Evolutionary conservation across 2,113 vertebrate genomes (phyloP), one percentile per base, ranked within the genome.

Genomic region (Leucoraja erinaceus): DNA sequence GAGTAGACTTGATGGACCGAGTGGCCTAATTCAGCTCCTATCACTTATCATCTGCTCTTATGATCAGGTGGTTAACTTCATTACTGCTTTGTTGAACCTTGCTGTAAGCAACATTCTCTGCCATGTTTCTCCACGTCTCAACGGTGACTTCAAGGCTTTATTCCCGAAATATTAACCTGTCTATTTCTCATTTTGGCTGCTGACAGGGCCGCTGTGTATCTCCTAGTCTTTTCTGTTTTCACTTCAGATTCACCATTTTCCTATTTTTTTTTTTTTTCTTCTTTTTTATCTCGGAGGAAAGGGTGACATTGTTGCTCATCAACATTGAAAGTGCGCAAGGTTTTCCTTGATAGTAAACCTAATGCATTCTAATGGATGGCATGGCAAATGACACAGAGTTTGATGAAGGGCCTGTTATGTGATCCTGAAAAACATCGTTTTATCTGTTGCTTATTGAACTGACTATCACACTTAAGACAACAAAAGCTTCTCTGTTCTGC

Each of bases 391-490:
- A 88, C 83, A 88, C 18, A 56, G n/a, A 31, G 83, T 88, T 61
- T 88, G 83, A 88, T 31, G 83, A 88, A 88, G 83, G 28, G n/a
- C n/a, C 59, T 47, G 38, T 86, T 86, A 18, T n/a, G 28, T 88
- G 83, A 88, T 88, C 83, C 59, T 88, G 83, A 31, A 33, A 47
- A 63, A 63, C 83, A 88, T 88, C n/a, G n/a, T 63, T 86, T 88
- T 88, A 88, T 88, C 83, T 88, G 83, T 31, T 63, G 31, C 59
- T 88, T 88, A 88, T 88, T 88, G 59, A 88, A 88, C 83, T 86
- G 83, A 86, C 83, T 66, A 88, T 88, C 83, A 88, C 83, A 88
- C 83, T 88, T 88, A 88, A 86, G 28, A 88, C 83, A 88, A 88
- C 83, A 88, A 88, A 88, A 88, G 83, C 28, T 31, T 88, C 59